Base-by-base conservation (phyloP, 53 echinoderm and acorn worm genomes). In the Astropecten irregularis region DNA sequence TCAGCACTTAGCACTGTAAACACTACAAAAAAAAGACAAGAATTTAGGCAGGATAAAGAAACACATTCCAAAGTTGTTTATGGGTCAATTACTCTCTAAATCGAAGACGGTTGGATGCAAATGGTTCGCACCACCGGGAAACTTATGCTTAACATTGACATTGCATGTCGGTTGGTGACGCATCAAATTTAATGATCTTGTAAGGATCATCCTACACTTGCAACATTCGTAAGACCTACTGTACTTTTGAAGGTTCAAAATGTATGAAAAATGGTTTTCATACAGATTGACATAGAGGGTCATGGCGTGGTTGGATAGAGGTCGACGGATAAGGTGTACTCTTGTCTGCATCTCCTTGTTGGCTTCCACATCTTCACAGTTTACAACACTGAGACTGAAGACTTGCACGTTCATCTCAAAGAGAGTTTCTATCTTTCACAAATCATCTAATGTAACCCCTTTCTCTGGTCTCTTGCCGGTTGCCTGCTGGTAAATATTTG, bases 241-340 rank as follows among this genome's bases (percentile, higher is more conserved):
- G 60, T 92, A 92, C n/a, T 20, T 23, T n/a, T 71, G 28, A 10
- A 88, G 21, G 59, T 92, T 51, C 2, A 32, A 52, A 7, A 92
- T 88, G 66, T 76, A 88, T 0, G 87, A 87, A 37, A 87, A 91
- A 57, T 91, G 87, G 10, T 83, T 9, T 2, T 44, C 87, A 16
- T 53, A 66, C 9, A 91, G 37, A 46, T 81, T 88, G 0, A 92
- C 32, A 32, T 71, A 84, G 49, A 92, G 37, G 26, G 82, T 92
- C 10, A 42, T 64, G 8, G 35, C 25, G 52, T 84, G 53, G 16
- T 48, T 25, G 15, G 28, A 19, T 1, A 47, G 32, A 0, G 77
- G 67, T 39, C 88, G 50, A 4, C 73, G 49, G 15, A 92, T 15
- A 22, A 92, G 56, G 14, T 86, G 52, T 0, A 66, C 87, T 23